phyloP scores from a whole-genome alignment of 92 coral and sea anemone genomes.

The Porites rus region DNA sequence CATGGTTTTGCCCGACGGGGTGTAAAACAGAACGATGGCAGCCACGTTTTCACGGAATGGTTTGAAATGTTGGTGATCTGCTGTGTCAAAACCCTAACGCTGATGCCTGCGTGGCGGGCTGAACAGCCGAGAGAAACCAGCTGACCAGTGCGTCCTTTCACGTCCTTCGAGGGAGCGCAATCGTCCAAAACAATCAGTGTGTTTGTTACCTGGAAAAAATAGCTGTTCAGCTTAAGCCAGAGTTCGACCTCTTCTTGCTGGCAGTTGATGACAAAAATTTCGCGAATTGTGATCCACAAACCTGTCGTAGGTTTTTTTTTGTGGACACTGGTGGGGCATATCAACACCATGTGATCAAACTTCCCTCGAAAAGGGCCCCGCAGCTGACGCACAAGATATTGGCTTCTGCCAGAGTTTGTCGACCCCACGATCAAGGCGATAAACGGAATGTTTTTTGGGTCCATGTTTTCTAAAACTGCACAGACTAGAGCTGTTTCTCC shows the following conservation, averaged over 20 bases:
- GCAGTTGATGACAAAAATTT: too few species aligned
- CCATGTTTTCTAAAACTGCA: too few species aligned
- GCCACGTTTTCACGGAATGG: slow-evolving; percentile 32
- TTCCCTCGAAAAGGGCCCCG: too few species aligned
- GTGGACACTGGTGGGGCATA: too few species aligned
- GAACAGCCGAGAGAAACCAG: background rate
- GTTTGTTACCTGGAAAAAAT: slow-evolving; percentile 6
- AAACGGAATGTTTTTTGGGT: too few species aligned
- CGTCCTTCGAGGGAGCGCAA: slow-evolving; percentile 36
- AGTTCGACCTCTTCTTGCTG: background rate
- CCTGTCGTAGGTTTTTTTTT: too few species aligned
- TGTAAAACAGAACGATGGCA: slow-evolving; percentile 19
- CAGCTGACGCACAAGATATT: too few species aligned
- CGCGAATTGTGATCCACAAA: too few species aligned
- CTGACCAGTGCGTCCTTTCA: slow-evolving; percentile 19
- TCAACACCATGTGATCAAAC: too few species aligned
- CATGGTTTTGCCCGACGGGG: background rate
- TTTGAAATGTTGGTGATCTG: slow-evolving; percentile 1
- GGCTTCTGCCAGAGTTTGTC: too few species aligned
- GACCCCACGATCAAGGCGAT: too few species aligned
- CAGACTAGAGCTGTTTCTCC: too few species aligned
- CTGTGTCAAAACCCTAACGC: background rate
- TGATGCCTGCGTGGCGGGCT: background rate
- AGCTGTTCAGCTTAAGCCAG: background rate
- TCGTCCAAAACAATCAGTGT: slow-evolving; percentile 31